Evolutionary conservation across 2,113 vertebrate species (phyloP).

Genomic region (Columba livia): DNA sequence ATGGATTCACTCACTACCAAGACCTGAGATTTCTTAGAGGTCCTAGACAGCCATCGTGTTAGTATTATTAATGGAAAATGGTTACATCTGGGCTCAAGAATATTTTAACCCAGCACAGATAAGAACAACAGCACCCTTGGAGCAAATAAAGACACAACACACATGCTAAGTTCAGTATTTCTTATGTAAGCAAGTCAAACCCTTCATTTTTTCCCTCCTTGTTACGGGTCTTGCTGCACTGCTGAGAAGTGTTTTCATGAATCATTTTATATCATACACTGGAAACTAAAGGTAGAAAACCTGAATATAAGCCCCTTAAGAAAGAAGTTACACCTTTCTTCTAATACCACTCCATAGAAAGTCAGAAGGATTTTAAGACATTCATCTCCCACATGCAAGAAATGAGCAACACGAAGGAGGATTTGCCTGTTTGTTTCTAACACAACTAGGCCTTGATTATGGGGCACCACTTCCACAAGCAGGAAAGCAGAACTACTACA

Average conservation of each 20-base stretch:
- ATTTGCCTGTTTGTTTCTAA: not conserved
- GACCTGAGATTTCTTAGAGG: not conserved
- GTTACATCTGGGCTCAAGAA: not conserved
- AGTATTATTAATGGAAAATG: slow-evolving; percentile 8
- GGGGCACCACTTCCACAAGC: not conserved
- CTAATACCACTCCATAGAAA: not conserved
- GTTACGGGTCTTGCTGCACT: not conserved
- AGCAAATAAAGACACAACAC: not conserved
- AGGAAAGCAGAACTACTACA: not conserved
- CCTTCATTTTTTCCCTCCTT: not conserved
- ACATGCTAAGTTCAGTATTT: not conserved
- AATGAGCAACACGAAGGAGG: not conserved
- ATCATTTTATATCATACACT: not conserved
- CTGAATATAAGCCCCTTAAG: not conserved
- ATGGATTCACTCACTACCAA: not conserved
- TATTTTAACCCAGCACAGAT: not conserved
- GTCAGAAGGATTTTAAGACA: not conserved
- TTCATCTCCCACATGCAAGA: not conserved
- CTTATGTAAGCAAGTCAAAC: not conserved
- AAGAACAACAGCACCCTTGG: not conserved
- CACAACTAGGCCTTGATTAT: not conserved
- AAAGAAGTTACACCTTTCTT: not conserved
- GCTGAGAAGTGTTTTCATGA: not conserved
- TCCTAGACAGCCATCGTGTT: not conserved
- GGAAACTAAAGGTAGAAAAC: not conserved